A percentile compares a stretch with the other conserved stretches of the same genome.
Evolutionary conservation across 1,140 invertebrate genomes (phyloP).

Genomic region (Drosophila lini): DNA sequence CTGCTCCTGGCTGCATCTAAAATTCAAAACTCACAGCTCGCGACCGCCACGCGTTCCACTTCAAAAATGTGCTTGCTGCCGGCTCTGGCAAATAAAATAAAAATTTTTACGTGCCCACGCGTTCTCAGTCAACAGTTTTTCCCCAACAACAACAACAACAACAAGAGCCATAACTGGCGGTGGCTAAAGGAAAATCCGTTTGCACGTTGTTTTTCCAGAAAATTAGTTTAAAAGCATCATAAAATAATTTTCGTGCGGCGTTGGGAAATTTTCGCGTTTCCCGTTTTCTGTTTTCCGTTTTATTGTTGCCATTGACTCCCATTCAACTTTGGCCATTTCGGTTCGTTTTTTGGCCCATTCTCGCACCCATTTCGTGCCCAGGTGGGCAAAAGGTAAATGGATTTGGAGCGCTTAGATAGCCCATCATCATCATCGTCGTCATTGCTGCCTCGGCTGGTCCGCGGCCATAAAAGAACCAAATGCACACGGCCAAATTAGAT

Average conservation of each 20-base stretch:
- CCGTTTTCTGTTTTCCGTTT: constrained; percentile 50
- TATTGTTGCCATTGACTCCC: constrained; percentile 71
- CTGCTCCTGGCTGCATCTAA: constrained; percentile 38
- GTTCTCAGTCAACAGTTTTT: constrained; percentile 64
- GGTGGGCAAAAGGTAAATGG: constrained; percentile 80
- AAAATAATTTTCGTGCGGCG: constrained; percentile 75
- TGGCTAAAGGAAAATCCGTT: constrained; percentile 46
- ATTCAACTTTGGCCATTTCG: constrained; percentile 43
- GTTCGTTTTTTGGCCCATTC: constrained; percentile 61
- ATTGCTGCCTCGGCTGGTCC: constrained; percentile 30
- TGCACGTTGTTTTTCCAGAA: constrained; percentile 73
- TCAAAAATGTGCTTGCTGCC: constrained; percentile 47
- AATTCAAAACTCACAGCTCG: constrained; percentile 40
- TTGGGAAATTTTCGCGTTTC: constrained; percentile 52
- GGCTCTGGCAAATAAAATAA: constrained; percentile 61
- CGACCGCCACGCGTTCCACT: constrained; percentile 46
- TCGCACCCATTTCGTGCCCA: constrained; percentile 45
- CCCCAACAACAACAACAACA: background rate
- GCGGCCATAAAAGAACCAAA: constrained; percentile 61
- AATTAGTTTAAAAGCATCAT: constrained; percentile 83
- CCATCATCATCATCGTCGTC: constrained; percentile 51
- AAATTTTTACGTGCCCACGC: constrained; percentile 74
- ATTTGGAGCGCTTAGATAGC: constrained; percentile 72
- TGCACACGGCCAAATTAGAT: constrained; percentile 71
- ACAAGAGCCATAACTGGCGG: background rate